Evolutionary conservation across 2,797 vertebrate genomes (phyloP).

Genomic region (Cercopithecus mitis): DNA sequence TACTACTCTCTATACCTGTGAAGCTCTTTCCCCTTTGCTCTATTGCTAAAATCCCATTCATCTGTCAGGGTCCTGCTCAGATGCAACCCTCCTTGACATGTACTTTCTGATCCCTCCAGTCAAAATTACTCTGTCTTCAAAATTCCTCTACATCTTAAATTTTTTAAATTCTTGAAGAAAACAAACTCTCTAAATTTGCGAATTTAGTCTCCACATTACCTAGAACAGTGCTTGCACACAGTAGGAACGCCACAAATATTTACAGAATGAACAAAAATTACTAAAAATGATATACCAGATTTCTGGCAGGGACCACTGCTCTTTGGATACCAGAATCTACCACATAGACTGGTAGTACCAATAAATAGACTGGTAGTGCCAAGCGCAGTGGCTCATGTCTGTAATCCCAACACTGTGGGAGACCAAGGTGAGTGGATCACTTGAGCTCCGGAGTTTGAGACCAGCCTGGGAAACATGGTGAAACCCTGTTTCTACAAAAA

Average conservation of each 20-base stretch:
- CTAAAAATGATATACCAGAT: not conserved
- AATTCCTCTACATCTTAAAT: not conserved
- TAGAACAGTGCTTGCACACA: not conserved
- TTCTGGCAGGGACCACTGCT: not conserved
- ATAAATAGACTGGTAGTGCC: not conserved
- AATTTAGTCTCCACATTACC: not conserved
- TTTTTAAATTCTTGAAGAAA: not conserved
- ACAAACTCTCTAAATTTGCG: not conserved
- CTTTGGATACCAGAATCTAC: slow-evolving; percentile 31
- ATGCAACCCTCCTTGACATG: not conserved
- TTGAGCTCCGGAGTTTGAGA: too few species aligned
- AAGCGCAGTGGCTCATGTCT: too few species aligned
- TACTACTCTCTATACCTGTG: not conserved
- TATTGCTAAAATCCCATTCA: not conserved
- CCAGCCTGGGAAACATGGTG: too few species aligned
- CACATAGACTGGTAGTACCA: not conserved
- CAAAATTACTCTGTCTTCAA: not conserved
- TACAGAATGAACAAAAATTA: slow-evolving; percentile 31
- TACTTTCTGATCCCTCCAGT: slow-evolving; percentile 23
- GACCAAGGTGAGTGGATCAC: too few species aligned
- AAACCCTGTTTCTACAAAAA: too few species aligned
- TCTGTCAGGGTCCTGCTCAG: not conserved
- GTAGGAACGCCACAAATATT: not conserved
- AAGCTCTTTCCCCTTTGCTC: not conserved
- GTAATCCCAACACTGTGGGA: too few species aligned